Conservation (phyloP, 1,140 invertebrate genomes). For the Dendrolimus punctatus region DNA sequence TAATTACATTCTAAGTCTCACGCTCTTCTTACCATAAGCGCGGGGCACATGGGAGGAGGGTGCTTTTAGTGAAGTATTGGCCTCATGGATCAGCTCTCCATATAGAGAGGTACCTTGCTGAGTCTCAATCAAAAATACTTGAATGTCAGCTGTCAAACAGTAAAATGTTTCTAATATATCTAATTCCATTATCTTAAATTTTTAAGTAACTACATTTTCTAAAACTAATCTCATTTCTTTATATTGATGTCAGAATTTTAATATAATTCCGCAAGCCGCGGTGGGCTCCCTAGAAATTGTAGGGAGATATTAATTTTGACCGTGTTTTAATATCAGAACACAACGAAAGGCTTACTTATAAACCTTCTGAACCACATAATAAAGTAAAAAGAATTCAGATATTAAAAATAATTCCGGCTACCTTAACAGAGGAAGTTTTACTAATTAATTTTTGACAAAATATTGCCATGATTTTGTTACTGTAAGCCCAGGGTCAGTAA, state of each 20-base stretch:
- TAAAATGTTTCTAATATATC: not conserved
- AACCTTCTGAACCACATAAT: slow-evolving; percentile 18
- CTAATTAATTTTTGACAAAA: too few relatives aligned
- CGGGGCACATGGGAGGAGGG: too few relatives aligned
- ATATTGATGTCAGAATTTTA: slow-evolving; percentile 10
- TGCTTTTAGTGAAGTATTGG: too few relatives aligned
- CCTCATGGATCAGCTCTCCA: too few relatives aligned
- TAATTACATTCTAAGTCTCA: too few relatives aligned
- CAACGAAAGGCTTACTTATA: slow-evolving; percentile 20
- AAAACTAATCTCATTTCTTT: not conserved
- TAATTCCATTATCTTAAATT: not conserved
- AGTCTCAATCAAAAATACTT: too few relatives aligned
- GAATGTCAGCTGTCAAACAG: too few relatives aligned
- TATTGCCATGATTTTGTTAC: not conserved
- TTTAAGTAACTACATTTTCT: not conserved
- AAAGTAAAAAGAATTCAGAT: slow-evolving; percentile 14
- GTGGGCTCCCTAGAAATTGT: slow-evolving; percentile 13
- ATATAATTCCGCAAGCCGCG: slow-evolving; percentile 13
- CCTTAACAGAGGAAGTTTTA: not conserved
- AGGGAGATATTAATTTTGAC: slow-evolving; percentile 22
- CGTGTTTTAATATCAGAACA: slow-evolving; percentile 25
- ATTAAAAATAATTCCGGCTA: slow-evolving; percentile 8
- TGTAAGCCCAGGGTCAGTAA: too few relatives aligned
- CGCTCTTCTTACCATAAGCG: too few relatives aligned
- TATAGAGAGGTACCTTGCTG: too few relatives aligned